Evolutionary conservation across 2,888 invertebrate genomes (phyloP), one percentile per base, ranked within the genome.

Genomic region (Dioctria linearis): DNA sequence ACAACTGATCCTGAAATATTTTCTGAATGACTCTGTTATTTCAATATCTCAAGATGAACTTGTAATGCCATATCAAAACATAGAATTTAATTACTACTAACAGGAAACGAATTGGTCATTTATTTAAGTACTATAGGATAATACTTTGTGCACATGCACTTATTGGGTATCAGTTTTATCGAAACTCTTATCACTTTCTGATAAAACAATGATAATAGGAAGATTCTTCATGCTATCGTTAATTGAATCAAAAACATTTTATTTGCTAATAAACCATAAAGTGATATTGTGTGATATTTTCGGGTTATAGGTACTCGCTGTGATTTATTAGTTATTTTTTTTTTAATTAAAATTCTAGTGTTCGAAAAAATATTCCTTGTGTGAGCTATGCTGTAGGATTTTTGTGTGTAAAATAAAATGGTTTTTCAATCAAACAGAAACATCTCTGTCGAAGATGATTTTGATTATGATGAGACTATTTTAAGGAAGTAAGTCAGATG

Each of bases 151-250:
- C 25, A 25, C 25, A 25, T 25, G 25, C 25, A 25, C 25, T 25
- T 25, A 25, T 25, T 0, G 25, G 2, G 25, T 25, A 25, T 25
- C 25, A 54, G 11, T 54, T 54, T 54, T 54, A 54, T 54, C 54
- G 25, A 54, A 4, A 2, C 54, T 49, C 9, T 39, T 69, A 69
- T 69, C 69, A 49, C 6, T 69, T 37, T 25, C 25, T 69, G 69
- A 69, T 51, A 69, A 51, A 69, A 5, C 9, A 51, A 51, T 51
- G 69, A 69, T 69, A 69, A 69, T 49, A 46, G 46, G 25, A 49
- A 11, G 11, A 51, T 51, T 51, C 51, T 46, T 49, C 37, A 37
- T 37, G 54, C 11, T 54, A 37, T 69, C 39, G 8, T 46, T 51
- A 37, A 69, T 9, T 69, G 43, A 51, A 39, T 51, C 51, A 51